Base-by-base conservation (phyloP, 2,797 vertebrate species). In the Brotogeris chrysoptera region DNA sequence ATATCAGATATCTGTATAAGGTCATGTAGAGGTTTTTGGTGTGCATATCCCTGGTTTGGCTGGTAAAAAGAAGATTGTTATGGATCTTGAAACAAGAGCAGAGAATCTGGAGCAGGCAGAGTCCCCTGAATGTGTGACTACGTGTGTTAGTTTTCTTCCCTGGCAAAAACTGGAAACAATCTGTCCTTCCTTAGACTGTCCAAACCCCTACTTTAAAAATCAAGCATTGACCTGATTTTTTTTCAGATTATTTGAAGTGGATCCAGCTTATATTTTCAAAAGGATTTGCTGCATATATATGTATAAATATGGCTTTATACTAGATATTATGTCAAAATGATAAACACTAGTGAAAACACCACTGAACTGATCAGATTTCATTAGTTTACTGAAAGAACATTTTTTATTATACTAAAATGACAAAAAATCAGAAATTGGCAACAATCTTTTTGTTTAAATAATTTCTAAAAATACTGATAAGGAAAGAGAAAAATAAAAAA, bases 111-210 rank as follows among this genome's bases (percentile, higher is more conserved):
- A 89, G 47, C 36, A 87, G 71, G 20, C 55, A 68, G 32, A 78
- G 38, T 44, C n/a, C 41, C 27, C 47, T 24, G 49, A 39, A 77
- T 28, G 23, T 78, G 55, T 4, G 57, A 74, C 69, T 90, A 64
- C 11, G 6, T 92, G 81, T 72, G 16, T 28, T 90, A 12, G 16
- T 74, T 91, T 82, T 9, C 41, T 92, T 91, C 81, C 85, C 65
- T 91, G 87, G 89, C 92, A 92, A 38, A 80, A 80, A 16, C 30
- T 87, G 44, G 61, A 92, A 80, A 90, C 87, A 94, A 82, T 91
- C 69, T 95, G 89, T 96, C 60, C 68, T 87, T 25, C 64, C 60
- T 61, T 5, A 49, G 69, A 92, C 74, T 52, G 16, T 83, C 87
- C 91, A 95, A 86, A 91, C 89, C 16, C 23, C 60, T 71, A 57